phyloP scores from a whole-genome alignment of 2,888 invertebrate species.

The Eustalomyia histrio region DNA sequence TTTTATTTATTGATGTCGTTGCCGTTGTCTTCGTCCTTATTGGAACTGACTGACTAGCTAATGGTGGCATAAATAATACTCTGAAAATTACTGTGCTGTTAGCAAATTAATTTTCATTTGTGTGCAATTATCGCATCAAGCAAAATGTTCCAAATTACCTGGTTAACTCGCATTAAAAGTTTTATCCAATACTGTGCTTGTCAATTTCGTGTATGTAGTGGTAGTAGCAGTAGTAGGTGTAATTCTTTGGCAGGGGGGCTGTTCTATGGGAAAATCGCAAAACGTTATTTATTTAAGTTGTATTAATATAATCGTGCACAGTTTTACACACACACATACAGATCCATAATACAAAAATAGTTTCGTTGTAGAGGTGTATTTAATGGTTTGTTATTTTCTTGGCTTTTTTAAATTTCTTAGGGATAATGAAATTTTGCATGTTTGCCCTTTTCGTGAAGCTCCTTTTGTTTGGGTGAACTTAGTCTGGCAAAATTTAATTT shows the following conservation, averaged over 20 bases:
- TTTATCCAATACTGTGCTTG: slow-evolving; percentile 54
- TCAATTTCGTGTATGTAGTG: slow-evolving; percentile 37
- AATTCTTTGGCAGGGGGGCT: background rate
- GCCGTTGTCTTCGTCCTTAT: slow-evolving; percentile 39
- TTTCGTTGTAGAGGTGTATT: slow-evolving; percentile 53
- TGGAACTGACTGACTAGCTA: slow-evolving; percentile 38
- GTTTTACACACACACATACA: slow-evolving; percentile 12
- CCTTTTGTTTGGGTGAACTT: slow-evolving; percentile 49
- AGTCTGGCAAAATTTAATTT: slow-evolving; percentile 64
- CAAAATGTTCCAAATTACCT: slow-evolving; percentile 64
- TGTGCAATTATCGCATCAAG: slow-evolving; percentile 76
- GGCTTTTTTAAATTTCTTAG: slow-evolving; percentile 1
- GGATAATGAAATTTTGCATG: slow-evolving; percentile 50
- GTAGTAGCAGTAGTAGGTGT: slow-evolving; percentile 11
- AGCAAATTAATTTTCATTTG: slow-evolving; percentile 79
- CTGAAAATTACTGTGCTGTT: slow-evolving; percentile 67
- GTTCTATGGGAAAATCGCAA: slow-evolving; percentile 59
- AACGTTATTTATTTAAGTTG: slow-evolving; percentile 62
- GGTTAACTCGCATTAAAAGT: slow-evolving; percentile 65
- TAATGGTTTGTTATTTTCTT: slow-evolving; percentile 52
- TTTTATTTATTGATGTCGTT: slow-evolving; percentile 62
- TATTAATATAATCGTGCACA: slow-evolving; percentile 37
- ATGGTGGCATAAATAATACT: slow-evolving; percentile 63
- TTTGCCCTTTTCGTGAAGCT: slow-evolving; percentile 51
- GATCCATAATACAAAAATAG: background rate